Evolutionary conservation across 2,888 invertebrate genomes (phyloP).

Genomic region (Ctenicera cuprea): DNA sequence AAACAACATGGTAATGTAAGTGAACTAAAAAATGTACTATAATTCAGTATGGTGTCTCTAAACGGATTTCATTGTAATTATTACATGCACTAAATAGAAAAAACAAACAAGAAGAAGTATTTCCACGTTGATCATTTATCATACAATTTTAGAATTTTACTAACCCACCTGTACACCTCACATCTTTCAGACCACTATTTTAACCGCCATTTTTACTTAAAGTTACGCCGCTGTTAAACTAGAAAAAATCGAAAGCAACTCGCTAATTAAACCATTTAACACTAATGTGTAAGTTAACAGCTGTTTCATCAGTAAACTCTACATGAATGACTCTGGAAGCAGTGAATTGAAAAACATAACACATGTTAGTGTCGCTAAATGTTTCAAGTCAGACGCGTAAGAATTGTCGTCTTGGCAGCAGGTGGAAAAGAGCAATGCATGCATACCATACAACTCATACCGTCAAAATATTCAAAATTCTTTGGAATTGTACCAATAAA

Average conservation of each 20-base stretch:
- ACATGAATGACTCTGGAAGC: constrained; percentile 40
- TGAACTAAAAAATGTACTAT: no score
- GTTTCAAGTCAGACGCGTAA: constrained; percentile 40
- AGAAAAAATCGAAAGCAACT: constrained; percentile 6
- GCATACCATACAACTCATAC: constrained; percentile 39
- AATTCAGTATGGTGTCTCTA: no score
- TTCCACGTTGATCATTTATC: no score
- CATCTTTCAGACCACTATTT: no score
- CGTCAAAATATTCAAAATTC: constrained; percentile 48
- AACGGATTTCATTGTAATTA: no score
- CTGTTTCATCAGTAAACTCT: constrained; percentile 44
- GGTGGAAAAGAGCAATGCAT: constrained; percentile 16
- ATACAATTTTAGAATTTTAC: no score
- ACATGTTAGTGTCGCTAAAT: constrained; percentile 40
- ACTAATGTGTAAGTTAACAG: constrained; percentile 44
- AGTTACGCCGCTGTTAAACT: neutral
- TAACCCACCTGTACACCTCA: no score
- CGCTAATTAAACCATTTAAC: constrained; percentile 44
- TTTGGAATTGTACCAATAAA: constrained; percentile 42
- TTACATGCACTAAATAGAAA: no score
- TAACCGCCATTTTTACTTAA: no score
- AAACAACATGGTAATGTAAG: no score
- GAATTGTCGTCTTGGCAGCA: constrained; percentile 46
- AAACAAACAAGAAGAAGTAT: no score
- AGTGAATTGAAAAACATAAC: constrained; percentile 45